These are phyloP conservation scores for Halictus quadricinctus DNA, from an alignment of 2,888 invertebrate genomes.

Conservation along the genomic window DNA sequence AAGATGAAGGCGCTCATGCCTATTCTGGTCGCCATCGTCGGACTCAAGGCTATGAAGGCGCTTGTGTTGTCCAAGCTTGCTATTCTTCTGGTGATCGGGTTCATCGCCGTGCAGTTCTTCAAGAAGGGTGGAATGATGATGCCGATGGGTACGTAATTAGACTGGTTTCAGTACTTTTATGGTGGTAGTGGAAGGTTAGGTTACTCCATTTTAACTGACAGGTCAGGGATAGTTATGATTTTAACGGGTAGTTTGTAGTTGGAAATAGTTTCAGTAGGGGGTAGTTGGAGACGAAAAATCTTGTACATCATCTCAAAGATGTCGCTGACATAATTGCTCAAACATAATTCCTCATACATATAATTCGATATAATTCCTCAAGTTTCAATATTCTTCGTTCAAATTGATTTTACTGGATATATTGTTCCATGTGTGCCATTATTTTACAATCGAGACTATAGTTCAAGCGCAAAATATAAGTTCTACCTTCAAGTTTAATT, in stretches of 20 bases:
- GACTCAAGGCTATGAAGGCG: constrained; percentile 92
- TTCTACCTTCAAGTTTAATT: no score
- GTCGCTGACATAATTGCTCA: no score
- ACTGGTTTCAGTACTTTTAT: neutral
- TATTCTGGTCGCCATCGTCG: constrained; percentile 90
- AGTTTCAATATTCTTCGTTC: no score
- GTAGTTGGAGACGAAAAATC: no score
- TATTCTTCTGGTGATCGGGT: constrained; percentile 91
- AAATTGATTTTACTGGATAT: no score
- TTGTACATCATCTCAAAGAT: no score
- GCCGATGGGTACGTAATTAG: constrained; percentile 76
- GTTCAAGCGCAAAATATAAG: no score
- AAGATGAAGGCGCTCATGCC: constrained; percentile 94
- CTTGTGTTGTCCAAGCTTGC: constrained; percentile 92
- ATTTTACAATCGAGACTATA: no score
- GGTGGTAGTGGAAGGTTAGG: neutral
- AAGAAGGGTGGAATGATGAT: constrained; percentile 88
- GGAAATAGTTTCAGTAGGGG: no score
- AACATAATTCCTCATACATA: no score
- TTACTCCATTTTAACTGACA: neutral
- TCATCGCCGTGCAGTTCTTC: constrained; percentile 90
- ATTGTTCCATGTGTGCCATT: no score
- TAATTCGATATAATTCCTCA: no score
- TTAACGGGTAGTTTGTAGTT: neutral
- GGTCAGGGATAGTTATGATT: neutral